phyloP scores from a whole-genome alignment of 1,140 invertebrate genomes.

The Drosophila micromelanica region DNA sequence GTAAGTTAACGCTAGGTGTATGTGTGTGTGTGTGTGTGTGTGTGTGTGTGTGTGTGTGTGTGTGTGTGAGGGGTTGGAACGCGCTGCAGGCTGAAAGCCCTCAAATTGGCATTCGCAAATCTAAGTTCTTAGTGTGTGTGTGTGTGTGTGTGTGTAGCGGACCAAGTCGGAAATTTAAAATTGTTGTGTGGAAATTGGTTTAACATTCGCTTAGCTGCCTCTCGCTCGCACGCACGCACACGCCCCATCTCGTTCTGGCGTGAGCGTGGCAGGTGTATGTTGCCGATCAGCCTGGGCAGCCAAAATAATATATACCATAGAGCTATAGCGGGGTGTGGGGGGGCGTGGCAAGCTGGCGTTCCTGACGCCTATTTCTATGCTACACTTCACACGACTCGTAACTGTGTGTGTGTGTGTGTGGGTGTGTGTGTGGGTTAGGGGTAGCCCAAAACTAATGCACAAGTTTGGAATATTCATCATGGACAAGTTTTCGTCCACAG shows the following conservation, averaged over 20 bases:
- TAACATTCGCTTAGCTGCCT: constrained; percentile 38
- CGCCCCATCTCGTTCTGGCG: not conserved
- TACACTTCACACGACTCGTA: constrained; percentile 66
- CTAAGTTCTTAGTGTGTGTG: no score
- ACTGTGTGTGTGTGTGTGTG: constrained; percentile 28
- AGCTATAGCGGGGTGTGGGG: not conserved
- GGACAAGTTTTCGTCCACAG: constrained; percentile 42
- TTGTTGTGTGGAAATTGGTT: constrained; percentile 75
- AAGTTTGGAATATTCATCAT: constrained; percentile 63
- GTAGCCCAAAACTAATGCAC: constrained; percentile 55
- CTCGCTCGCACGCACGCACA: not conserved
- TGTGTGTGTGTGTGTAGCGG: constrained; percentile 45
- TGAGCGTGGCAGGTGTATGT: constrained; percentile 31
- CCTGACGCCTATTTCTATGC: constrained; percentile 49
- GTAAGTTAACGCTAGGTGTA: constrained; percentile 64
- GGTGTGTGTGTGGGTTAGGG: constrained; percentile 16
- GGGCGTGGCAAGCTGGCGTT: constrained; percentile 11
- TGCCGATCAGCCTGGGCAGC: constrained; percentile 50
- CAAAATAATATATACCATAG: constrained; percentile 50
- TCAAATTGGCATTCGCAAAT: constrained; percentile 77
- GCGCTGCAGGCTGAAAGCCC: constrained; percentile 32
- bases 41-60: constrained; percentile 22
- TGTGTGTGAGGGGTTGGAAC: constrained; percentile 33
- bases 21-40: constrained; percentile 4
- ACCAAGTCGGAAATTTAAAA: constrained; percentile 72